Conservation (phyloP, 2,113 vertebrate species). For the Ciconia stormi region DNA sequence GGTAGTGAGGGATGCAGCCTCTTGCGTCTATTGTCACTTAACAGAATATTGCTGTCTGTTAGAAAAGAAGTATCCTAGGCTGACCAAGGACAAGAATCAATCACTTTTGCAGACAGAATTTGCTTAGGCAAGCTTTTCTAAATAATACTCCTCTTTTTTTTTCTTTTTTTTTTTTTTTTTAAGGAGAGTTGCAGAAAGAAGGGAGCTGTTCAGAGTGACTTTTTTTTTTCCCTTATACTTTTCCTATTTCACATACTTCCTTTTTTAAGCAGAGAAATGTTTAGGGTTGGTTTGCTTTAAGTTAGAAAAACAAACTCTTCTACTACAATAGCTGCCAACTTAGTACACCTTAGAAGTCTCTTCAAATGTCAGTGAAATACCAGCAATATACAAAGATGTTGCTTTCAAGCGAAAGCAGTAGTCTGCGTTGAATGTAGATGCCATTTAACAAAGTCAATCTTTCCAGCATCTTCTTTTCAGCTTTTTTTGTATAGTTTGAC, state of each 20-base stretch:
- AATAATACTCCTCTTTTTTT: neutral
- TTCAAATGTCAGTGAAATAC: neutral
- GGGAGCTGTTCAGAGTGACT: neutral
- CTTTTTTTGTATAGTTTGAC: neutral
- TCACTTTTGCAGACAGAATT: neutral
- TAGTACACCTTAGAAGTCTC: neutral
- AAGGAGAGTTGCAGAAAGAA: neutral
- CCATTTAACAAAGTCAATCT: slow-evolving; percentile 6
- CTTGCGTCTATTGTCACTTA: neutral
- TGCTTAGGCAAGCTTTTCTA: neutral
- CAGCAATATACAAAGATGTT: neutral
- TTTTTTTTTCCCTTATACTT: neutral
- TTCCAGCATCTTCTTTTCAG: neutral
- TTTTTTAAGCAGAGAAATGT: neutral
- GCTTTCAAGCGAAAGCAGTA: neutral
- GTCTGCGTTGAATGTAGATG: neutral
- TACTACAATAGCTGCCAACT: neutral
- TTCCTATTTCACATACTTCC: neutral
- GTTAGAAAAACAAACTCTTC: neutral
- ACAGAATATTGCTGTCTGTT: neutral
- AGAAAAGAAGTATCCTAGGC: neutral
- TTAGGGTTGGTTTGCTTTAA: neutral
- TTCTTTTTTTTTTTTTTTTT: neutral
- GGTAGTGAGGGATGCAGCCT: neutral
- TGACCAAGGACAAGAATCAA: neutral